phyloP scores from a whole-genome alignment of 2,797 vertebrate genomes.

The Pantherophis vulpinus region DNA sequence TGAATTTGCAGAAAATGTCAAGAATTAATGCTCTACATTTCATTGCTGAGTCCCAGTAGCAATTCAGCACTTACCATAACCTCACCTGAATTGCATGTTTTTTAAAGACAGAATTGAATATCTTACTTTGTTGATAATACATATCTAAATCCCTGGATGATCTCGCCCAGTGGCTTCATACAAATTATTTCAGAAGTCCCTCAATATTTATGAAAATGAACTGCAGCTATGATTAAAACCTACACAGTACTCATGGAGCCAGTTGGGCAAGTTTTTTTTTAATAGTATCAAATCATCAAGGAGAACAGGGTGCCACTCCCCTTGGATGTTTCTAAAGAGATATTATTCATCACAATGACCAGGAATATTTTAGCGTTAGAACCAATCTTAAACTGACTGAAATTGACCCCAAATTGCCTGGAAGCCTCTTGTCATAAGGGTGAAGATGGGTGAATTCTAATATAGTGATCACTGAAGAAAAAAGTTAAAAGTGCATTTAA shows the following conservation, averaged over 20 bases:
- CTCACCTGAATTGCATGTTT: neutral
- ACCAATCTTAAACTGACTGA: neutral
- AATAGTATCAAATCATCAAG: neutral
- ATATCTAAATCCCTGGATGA: neutral
- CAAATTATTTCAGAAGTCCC: neutral
- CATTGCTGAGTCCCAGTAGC: neutral
- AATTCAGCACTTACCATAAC: neutral
- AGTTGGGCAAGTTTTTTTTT: neutral
- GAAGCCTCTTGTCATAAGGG: neutral
- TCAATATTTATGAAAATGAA: neutral
- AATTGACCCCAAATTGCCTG: neutral
- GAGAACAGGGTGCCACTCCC: neutral
- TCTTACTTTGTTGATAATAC: neutral
- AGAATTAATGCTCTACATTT: neutral
- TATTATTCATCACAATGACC: neutral
- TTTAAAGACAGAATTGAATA: neutral
- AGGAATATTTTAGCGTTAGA: neutral
- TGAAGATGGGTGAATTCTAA: neutral
- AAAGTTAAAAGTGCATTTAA: neutral
- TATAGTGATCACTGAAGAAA: neutral
- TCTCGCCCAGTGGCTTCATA: neutral
- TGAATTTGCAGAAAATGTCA: neutral
- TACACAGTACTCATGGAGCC: neutral
- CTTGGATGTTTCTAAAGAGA: neutral
- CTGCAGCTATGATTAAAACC: neutral